Evolutionary conservation across 2,888 invertebrate species (phyloP).

Genomic region (Drosophila trichaetosa): DNA sequence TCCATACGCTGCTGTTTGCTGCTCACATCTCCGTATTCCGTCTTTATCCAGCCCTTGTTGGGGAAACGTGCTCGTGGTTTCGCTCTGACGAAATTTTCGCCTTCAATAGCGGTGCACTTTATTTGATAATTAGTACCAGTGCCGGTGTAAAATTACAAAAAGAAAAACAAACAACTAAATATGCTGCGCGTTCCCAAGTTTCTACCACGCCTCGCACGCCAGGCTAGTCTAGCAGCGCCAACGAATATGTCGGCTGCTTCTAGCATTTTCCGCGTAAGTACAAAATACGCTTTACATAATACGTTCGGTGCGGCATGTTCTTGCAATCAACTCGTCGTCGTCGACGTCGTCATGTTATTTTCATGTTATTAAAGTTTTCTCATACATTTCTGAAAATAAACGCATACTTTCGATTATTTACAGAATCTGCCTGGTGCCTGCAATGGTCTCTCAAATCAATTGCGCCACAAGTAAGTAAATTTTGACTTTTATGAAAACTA

Average conservation of each 20-base stretch:
- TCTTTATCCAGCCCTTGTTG: conserved; percentile 57
- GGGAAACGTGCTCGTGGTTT: conserved; percentile 73
- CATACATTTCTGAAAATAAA: conserved; percentile 23
- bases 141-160: conserved; percentile 41
- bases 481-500: conserved; percentile 2
- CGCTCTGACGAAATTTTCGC: conserved; percentile 73
- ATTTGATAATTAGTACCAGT: conserved; percentile 37
- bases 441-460: conserved; percentile 78
- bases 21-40: conserved; percentile 25
- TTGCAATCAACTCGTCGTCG: neutral
- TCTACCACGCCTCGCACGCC: conserved; percentile 77
- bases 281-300: conserved; percentile 68
- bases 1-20: conserved; percentile 5
- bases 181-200: conserved; percentile 83
- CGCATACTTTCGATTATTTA: conserved; percentile 34
- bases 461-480: conserved; percentile 83
- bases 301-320: conserved; percentile 49
- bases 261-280: conserved; percentile 84
- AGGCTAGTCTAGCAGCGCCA: conserved; percentile 60
- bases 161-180: conserved; percentile 37
- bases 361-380: conserved; percentile 43
- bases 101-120: conserved; percentile 49
- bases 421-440: conserved; percentile 68
- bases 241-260: conserved; percentile 72
- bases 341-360: neutral